Conservation (phyloP, 2,888 invertebrate species). For the Pogonocherus hispidulus region DNA sequence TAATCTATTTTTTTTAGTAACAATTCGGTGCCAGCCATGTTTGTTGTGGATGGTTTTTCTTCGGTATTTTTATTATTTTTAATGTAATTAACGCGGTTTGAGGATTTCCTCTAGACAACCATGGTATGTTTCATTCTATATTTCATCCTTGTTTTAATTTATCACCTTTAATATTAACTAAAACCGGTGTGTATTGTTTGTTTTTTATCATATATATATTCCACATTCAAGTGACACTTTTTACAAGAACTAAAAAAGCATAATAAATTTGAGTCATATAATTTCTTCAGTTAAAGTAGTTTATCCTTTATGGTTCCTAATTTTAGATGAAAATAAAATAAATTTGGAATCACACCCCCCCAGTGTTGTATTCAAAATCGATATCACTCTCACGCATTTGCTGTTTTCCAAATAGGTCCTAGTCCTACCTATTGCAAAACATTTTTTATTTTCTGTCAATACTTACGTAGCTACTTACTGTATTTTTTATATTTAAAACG, state of each 20-base stretch:
- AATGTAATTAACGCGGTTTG: constrained; percentile 12
- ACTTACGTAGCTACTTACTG: too few species aligned
- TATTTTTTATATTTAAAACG: background rate
- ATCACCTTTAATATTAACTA: background rate
- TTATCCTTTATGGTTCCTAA: background rate
- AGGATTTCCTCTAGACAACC: constrained; percentile 32
- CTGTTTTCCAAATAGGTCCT: too few species aligned
- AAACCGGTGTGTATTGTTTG: background rate
- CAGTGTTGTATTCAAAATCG: constrained; percentile 46
- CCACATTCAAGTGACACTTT: background rate
- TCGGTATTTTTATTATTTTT: constrained; percentile 29
- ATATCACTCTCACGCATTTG: too few species aligned
- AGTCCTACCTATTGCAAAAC: too few species aligned
- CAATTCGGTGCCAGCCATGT: constrained; percentile 24
- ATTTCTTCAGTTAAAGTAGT: background rate
- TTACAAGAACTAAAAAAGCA: constrained; percentile 11
- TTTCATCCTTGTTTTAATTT: constrained; percentile 3
- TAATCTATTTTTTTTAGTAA: too few species aligned
- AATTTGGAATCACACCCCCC: constrained; percentile 50
- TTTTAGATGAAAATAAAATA: constrained; percentile 1
- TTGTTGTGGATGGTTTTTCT: constrained; percentile 13
- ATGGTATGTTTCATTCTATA: constrained; percentile 38
- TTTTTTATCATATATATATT: background rate
- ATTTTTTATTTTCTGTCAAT: too few species aligned
- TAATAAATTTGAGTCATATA: background rate